Evolutionary conservation across 2,888 invertebrate species (phyloP).

Genomic region (Acronicta aceris): DNA sequence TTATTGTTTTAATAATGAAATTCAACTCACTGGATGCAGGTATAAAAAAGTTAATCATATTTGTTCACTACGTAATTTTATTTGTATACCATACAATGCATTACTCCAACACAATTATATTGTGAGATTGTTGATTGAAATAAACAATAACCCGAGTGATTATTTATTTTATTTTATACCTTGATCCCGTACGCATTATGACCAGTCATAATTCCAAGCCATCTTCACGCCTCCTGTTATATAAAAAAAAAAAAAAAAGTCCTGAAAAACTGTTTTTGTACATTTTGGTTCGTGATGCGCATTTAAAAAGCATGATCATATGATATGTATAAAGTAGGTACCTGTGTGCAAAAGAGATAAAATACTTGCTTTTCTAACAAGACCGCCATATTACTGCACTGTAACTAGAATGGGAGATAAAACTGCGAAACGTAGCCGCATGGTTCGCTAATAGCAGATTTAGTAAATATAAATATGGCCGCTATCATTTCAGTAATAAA

Average conservation of each 20-base stretch:
- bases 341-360: slow-evolving; percentile 46
- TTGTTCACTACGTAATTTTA: not conserved
- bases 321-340: slow-evolving; percentile 2
- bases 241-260: slow-evolving; percentile 31
- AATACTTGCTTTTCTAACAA: not conserved
- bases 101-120: slow-evolving; percentile 4
- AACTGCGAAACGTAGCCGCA: too few species aligned
- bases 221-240: slow-evolving; percentile 54
- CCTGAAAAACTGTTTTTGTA: not conserved
- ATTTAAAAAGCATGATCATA: too few species aligned
- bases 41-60: too few species aligned
- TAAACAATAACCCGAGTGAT: slow-evolving; percentile 38
- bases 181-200: slow-evolving; percentile 21
- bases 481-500: too few species aligned
- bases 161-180: slow-evolving; percentile 43
- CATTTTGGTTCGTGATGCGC: too few species aligned
- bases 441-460: too few species aligned
- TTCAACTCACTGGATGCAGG: too few species aligned
- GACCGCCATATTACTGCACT: too few species aligned
- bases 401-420: too few species aligned
- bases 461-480: too few species aligned
- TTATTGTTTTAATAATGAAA: too few species aligned
- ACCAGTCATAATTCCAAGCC: slow-evolving; percentile 48
- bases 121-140: slow-evolving; percentile 38
- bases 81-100: slow-evolving; percentile 6